Conservation (phyloP, 2,113 vertebrate species). For the Dipodomys stephensi region DNA sequence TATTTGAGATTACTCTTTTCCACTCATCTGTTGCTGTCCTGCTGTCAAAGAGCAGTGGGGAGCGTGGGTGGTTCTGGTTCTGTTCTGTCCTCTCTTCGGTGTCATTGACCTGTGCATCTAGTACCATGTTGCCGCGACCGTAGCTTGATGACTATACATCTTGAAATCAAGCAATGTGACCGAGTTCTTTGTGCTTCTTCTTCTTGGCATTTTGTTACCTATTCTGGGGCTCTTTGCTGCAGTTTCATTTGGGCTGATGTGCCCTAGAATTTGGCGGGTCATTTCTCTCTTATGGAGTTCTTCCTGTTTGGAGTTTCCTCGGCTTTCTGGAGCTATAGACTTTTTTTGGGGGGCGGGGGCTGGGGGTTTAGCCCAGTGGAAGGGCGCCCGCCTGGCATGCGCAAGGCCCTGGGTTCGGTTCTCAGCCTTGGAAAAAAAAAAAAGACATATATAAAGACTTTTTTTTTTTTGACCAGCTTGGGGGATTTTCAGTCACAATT, state of each 20-base stretch:
- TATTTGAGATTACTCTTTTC: not conserved
- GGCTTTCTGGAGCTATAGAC: not conserved
- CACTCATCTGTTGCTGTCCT: not conserved
- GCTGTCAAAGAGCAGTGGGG: not conserved
- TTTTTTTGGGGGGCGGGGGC: no score
- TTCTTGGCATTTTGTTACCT: not conserved
- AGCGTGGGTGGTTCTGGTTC: accelerated
- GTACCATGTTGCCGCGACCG: no score
- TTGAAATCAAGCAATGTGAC: not conserved
- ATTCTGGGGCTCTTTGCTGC: not conserved
- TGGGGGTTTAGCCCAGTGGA: no score
- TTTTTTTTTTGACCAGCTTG: not conserved
- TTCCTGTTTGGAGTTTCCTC: not conserved
- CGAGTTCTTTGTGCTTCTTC: not conserved
- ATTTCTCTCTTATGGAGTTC: not conserved
- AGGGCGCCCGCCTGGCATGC: no score
- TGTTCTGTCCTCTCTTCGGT: accelerated
- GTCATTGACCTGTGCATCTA: not conserved
- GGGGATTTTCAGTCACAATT: not conserved
- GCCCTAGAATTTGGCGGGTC: accelerated
- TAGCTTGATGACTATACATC: not conserved
- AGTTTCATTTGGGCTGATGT: no score
- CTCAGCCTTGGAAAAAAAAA: no score
- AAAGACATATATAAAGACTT: no score
- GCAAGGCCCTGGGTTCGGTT: no score